Conservation (phyloP, 1,140 invertebrate genomes). For the Drosophila kohkoa region DNA sequence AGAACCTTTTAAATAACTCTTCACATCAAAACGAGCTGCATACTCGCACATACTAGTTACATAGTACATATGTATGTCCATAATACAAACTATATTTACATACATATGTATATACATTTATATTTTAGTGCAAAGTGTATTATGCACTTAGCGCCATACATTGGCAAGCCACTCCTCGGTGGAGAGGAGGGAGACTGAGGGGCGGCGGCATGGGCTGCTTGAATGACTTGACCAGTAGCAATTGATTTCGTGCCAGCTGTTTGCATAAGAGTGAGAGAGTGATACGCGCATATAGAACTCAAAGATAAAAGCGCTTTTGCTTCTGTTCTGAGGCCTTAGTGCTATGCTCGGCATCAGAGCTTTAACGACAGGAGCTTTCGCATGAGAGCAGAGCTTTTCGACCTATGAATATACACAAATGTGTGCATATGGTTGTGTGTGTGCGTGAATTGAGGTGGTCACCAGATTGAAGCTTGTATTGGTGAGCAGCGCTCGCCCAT, state of each 20-base stretch:
- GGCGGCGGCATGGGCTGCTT: background rate
- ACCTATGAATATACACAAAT: slow-evolving; percentile 16
- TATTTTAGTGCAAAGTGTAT: background rate
- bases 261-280: background rate
- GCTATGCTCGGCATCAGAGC: background rate
- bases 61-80: background rate
- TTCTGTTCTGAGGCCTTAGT: slow-evolving; percentile 4
- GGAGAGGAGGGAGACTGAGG: background rate
- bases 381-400: background rate
- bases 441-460: slow-evolving; percentile 9
- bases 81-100: background rate
- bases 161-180: background rate
- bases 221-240: slow-evolving; percentile 10
- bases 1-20: background rate
- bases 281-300: background rate
- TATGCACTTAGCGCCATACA: background rate
- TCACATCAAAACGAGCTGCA: background rate
- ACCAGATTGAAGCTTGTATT: background rate
- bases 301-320: slow-evolving; percentile 21
- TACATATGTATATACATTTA: background rate
- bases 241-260: slow-evolving; percentile 33
- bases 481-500: slow-evolving; percentile 37
- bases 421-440: background rate
- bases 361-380: slow-evolving; percentile 9
- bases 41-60: too few species aligned